Percentiles rank a stretch among this genome's conserved stretches.
Conservation (phyloP, 2,888 invertebrate species). For the Nephrotoma guestfalica region DNA sequence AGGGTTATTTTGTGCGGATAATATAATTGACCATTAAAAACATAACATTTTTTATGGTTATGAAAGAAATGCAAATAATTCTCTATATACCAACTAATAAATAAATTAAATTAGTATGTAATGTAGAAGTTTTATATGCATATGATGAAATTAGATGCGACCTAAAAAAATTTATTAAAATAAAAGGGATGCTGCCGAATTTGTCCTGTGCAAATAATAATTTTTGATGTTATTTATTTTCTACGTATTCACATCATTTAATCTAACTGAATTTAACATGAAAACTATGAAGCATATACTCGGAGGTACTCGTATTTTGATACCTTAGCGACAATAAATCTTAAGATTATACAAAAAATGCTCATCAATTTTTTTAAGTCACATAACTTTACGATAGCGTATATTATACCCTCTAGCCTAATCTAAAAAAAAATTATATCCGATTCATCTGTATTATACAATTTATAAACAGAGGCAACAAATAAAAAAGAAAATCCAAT, state of each 20-base stretch:
- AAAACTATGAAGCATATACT: neutral
- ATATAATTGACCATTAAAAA: neutral
- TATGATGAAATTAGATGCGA: neutral
- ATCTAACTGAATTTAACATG: neutral
- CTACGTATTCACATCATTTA: neutral
- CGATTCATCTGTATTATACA: neutral
- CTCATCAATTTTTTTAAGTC: neutral
- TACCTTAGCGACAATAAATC: neutral
- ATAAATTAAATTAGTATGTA: neutral
- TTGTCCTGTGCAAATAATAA: neutral
- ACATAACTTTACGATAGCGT: neutral
- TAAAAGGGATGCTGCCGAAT: neutral
- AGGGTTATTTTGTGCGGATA: neutral
- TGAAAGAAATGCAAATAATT: neutral
- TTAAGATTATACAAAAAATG: neutral
- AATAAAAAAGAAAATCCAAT: neutral
- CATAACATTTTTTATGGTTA: neutral
- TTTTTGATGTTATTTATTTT: neutral
- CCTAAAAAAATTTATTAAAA: neutral
- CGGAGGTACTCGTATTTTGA: neutral
- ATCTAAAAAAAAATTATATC: neutral
- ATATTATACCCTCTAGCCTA: neutral
- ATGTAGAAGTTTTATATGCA: neutral
- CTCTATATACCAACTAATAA: neutral
- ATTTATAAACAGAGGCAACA: neutral